Percentiles rank a stretch among this genome's conserved stretches.
Conservation (phyloP, 2,113 vertebrate species). For the Gambusia affinis region DNA sequence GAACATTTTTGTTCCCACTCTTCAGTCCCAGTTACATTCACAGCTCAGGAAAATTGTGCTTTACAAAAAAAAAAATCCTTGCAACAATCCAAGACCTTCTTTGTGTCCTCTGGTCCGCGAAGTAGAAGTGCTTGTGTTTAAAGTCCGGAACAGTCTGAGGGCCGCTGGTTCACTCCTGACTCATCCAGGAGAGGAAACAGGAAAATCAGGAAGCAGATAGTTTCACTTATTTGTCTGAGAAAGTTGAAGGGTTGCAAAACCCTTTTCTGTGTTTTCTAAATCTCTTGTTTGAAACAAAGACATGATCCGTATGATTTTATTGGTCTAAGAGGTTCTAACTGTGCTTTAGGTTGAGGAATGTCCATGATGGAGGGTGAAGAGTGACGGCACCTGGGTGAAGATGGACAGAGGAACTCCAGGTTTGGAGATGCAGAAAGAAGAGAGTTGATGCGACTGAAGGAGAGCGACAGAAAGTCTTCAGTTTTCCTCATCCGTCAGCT, state of each 20-base stretch:
- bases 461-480: conserved; percentile 19
- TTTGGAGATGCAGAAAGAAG: neutral
- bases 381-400: neutral
- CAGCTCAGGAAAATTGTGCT: conserved; percentile 91
- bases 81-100: conserved; percentile 34
- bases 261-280: neutral
- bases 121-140: conserved; percentile 37
- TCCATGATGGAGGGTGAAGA: conserved; percentile 42
- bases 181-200: conserved; percentile 2
- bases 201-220: neutral
- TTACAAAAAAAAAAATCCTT: conserved; percentile 75
- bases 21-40: conserved; percentile 84
- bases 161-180: conserved; percentile 29
- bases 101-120: conserved; percentile 24
- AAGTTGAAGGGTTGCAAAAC: neutral
- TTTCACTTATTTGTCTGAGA: neutral
- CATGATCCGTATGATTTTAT: neutral
- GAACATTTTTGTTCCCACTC: neutral
- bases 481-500: conserved; percentile 83
- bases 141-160: conserved; percentile 34
- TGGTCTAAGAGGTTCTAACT: conserved; percentile 15
- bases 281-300: neutral
- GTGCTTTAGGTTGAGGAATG: conserved; percentile 43
- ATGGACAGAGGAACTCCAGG: too few species aligned
- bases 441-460: conserved; percentile 23